Base-by-base conservation (phyloP, 2,888 invertebrate genomes). In the Marronus borbonicus region DNA sequence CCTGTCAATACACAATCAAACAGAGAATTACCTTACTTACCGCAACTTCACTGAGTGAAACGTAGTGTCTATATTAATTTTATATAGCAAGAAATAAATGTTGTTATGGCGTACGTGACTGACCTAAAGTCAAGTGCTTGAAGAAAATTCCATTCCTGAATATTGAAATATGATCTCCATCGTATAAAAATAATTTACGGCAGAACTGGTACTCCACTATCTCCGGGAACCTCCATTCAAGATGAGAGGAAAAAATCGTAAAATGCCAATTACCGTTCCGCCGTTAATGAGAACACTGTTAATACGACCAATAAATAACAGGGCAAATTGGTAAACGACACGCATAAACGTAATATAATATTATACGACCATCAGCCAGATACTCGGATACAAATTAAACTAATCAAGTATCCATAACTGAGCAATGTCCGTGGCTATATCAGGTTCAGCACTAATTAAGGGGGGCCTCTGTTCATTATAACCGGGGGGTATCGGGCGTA, bases 401-500 rank as follows among this genome's bases (percentile, higher is more conserved):
- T 86, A 87, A 87, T 87, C 87, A 87, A 87, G 86, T 86, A 86
- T 84, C 85, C 85, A 86, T 87, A 86, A 86, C 86, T 85, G 86
- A 85, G 83, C 87, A 85, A 85, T 85, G 86, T 84, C 86, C 86
- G 84, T 83, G 80, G 84, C 83, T 83, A 83, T 85, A 87, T 87
- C 87, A 86, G 85, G 87, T 86, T 87, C 86, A 44, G 44, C 82
- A 83, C 86, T 87, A 87, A 88, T 88, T 87, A 87, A 86, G 86
- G 85, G 85, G 83, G 72, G 50, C 78, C 31, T 84, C 85, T 85
- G 86, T 86, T 86, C 86, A 86, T 87, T 87, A 86, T 86, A 85
- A 86, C 85, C 84, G 84, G 84, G 84, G 83, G 58, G 72, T 36
- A 20, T 68, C 68, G 10, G 68, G 83, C 85, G 86, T 87, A 24